Evolutionary conservation across 2,888 invertebrate species (phyloP), one percentile per base, ranked within the genome.

Genomic region (Phrixothrix hirtus): DNA sequence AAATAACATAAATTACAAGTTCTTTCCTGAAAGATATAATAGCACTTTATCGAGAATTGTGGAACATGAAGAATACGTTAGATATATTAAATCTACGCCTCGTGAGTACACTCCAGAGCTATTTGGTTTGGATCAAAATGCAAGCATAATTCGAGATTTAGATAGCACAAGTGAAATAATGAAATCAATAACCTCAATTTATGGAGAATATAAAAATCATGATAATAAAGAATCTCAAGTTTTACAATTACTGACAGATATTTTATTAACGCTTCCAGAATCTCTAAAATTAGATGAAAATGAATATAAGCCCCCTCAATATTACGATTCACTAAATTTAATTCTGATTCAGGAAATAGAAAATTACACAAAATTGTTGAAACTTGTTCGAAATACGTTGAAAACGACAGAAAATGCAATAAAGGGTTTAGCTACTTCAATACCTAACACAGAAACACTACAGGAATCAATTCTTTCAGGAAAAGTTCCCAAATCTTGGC

Each of bases 101-200:
- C 78, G 83, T 1, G 79, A 83, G 59, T 88, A 93, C 50, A 82
- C 87, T 1, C 94, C 95, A 0, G 92, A 92, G 76, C 89, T 93
- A 0, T 91, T 90, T 71, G 95, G 95, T 1, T 79, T 95, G 64
- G 92, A 95, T 69, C 86, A 87, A 71, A 95, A 95, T 73, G 93
- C 94, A 1, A 93, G 93, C 38, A 92, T 95, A 58, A 89, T 88
- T 0, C 81, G 91, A 38, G 92, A 95, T 74, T 81, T 92, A 51
- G 83, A 88, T 61, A 84, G 86, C 48, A 89, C 92, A 0, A 84
- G 84, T 72, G 77, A 77, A 9, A 77, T 95, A 43, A 80, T 92
- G 17, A 81, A 85, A 57, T 85, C 90, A 0, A 82, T 93, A 70
- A 79, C 90, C 42, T 78, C 86, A 12, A 86, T 92, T n/a, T 84